Evolutionary conservation across 2,888 invertebrate genomes (phyloP).

Genomic region (Lissocephala sabroskyi): DNA sequence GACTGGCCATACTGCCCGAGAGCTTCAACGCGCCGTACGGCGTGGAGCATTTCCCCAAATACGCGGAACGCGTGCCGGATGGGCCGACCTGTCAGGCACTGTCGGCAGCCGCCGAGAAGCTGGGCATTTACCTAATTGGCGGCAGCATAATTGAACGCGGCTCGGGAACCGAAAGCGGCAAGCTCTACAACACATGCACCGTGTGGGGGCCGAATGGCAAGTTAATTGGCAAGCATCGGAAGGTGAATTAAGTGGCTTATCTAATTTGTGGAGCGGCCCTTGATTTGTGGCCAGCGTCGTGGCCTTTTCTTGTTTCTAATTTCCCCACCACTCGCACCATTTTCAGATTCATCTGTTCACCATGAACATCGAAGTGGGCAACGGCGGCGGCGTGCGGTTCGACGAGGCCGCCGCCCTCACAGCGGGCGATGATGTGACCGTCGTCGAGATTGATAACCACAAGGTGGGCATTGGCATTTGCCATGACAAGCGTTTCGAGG

Average conservation of each 20-base stretch:
- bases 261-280: neutral
- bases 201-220: slow-evolving; percentile 87
- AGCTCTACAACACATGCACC: slow-evolving; percentile 89
- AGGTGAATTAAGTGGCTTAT: slow-evolving; percentile 75
- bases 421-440: slow-evolving; percentile 83
- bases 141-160: slow-evolving; percentile 90
- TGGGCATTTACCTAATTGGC: slow-evolving; percentile 86
- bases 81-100: slow-evolving; percentile 83
- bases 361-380: slow-evolving; percentile 78
- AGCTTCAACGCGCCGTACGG: slow-evolving; percentile 97
- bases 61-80: slow-evolving; percentile 89
- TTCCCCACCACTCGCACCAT: neutral
- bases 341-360: slow-evolving; percentile 92
- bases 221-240: slow-evolving; percentile 86
- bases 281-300: neutral
- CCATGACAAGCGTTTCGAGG: slow-evolving; percentile 93
- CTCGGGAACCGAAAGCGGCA: slow-evolving; percentile 54
- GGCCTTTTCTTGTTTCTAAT: neutral
- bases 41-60: slow-evolving; percentile 82
- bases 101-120: slow-evolving; percentile 82
- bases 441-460: slow-evolving; percentile 80
- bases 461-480: slow-evolving; percentile 95
- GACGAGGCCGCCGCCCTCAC: slow-evolving; percentile 89
- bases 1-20: slow-evolving; percentile 83
- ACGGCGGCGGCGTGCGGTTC: slow-evolving; percentile 90